phyloP scores from a whole-genome alignment of 2,888 invertebrate genomes.

The Dicyrtomina minuta region DNA sequence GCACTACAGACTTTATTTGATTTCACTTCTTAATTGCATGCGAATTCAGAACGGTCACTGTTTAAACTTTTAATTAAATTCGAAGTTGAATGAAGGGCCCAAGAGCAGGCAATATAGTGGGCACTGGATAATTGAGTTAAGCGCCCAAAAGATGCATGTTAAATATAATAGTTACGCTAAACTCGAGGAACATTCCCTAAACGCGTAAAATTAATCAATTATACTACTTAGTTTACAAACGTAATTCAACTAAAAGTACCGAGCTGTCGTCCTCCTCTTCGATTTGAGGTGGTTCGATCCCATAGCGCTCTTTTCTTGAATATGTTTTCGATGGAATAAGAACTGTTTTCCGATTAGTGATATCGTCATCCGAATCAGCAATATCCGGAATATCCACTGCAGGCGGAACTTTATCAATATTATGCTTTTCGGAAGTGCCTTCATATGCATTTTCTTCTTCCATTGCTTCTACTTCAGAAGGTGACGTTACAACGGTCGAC shows the following conservation, averaged over 20 bases:
- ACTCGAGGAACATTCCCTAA: too few relatives aligned
- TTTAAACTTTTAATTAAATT: background rate
- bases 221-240: too few relatives aligned
- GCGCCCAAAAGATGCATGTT: too few relatives aligned
- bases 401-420: background rate
- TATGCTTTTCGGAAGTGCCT: background rate
- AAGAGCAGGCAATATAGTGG: too few relatives aligned
- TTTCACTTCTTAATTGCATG: too few relatives aligned
- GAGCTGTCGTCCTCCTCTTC: conserved; percentile 25
- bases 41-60: background rate
- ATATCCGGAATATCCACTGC: background rate
- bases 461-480: background rate
- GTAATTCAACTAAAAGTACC: too few relatives aligned
- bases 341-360: conserved; percentile 17
- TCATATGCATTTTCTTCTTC: background rate
- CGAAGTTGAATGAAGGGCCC: too few relatives aligned
- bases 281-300: background rate
- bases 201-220: too few relatives aligned
- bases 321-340: conserved; percentile 23
- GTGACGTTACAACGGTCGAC: background rate
- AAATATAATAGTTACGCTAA: too few relatives aligned
- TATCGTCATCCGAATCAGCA: conserved; percentile 10
- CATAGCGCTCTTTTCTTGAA: conserved; percentile 21
- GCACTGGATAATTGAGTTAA: too few relatives aligned
- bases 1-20: too few relatives aligned